Evolutionary conservation across 2,888 invertebrate species (phyloP).

Genomic region (Halocaridina rubra): DNA sequence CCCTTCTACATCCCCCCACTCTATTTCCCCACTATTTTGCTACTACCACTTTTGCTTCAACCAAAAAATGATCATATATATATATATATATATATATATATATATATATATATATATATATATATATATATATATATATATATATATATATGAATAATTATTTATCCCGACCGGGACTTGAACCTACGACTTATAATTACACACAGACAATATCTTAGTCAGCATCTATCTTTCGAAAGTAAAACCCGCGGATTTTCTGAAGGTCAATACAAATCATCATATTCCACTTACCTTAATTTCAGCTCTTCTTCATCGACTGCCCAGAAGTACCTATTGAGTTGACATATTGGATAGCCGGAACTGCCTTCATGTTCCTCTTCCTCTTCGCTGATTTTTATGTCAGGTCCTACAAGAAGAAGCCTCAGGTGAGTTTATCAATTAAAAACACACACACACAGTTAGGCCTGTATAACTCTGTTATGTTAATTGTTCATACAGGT

Average conservation of each 20-base stretch:
- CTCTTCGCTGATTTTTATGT: conserved; percentile 46
- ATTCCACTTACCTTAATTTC: not conserved
- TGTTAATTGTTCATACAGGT: not conserved
- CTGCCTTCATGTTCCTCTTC: conserved; percentile 30
- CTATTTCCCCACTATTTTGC: too few species aligned
- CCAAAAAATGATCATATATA: too few species aligned
- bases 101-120: conserved; percentile 7
- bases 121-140: conserved; percentile 14
- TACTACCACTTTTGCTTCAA: too few species aligned
- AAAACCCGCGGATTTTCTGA: not conserved
- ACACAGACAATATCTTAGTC: too few species aligned
- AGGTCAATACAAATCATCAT: not conserved
- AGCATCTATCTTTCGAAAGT: too few species aligned
- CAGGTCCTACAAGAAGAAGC: conserved; percentile 37
- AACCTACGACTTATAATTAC: not conserved
- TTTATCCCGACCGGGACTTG: not conserved
- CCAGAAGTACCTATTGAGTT: not conserved
- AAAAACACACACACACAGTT: too few species aligned
- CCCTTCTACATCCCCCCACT: too few species aligned
- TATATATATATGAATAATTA: not conserved
- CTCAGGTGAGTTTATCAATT: conserved; percentile 20
- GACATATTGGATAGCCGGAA: not conserved
- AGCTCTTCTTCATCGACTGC: conserved; percentile 36
- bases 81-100: not conserved
- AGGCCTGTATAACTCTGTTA: not conserved